Evolutionary conservation across 2,888 invertebrate genomes (phyloP), one percentile per base, ranked within the genome.

Genomic region (Nomada ruficornis): DNA sequence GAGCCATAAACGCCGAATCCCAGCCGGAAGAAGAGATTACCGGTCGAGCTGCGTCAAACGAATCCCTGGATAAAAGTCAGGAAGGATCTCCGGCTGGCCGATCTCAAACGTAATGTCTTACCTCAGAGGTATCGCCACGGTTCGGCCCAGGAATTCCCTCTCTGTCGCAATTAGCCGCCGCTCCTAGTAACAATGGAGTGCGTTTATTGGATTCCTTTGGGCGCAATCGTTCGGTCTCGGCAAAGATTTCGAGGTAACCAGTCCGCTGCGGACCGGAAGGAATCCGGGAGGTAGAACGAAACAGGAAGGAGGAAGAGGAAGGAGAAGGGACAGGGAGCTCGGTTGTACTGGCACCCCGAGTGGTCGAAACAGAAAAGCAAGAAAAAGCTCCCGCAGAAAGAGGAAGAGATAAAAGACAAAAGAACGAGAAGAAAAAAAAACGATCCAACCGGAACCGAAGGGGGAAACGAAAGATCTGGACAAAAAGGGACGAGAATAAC

Each of bases 191-290:
- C 87, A 86, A 88, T 83, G 72, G 84, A 77, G 79, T 86, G 81
- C 86, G 75, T 85, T 87, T 87, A 86, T 86, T 85, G 83, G 86
- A 87, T 88, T 85, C 83, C 82, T 78, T 47, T 67, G 65, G 67
- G 70, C 54, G 79, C 83, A 71, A 87, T 84, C 87, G 76, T 77
- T 85, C 68, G 70, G 26, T 75, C 47, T 78, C 59, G 67, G 55
- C 79, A 86, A 83, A 86, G 86, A 87, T 84, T 87, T 87, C 77
- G 74, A 76, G 69, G 67, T 29, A 50, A 42, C 59, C 57, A 60
- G 65, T 55, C 72, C 67, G 80, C 64, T 71, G 36, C 57, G 18
- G 36, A 68, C 10, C 69, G 65, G 64, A 64, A 79, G 70, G 76
- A 77, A 79, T 81, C 76, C 73, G 57, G 23, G 26, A 59, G 26